A percentile compares a stretch with the other conserved stretches of the same genome.
Evolutionary conservation across 2,797 vertebrate genomes (phyloP).

Genomic region (Staurois parvus): DNA sequence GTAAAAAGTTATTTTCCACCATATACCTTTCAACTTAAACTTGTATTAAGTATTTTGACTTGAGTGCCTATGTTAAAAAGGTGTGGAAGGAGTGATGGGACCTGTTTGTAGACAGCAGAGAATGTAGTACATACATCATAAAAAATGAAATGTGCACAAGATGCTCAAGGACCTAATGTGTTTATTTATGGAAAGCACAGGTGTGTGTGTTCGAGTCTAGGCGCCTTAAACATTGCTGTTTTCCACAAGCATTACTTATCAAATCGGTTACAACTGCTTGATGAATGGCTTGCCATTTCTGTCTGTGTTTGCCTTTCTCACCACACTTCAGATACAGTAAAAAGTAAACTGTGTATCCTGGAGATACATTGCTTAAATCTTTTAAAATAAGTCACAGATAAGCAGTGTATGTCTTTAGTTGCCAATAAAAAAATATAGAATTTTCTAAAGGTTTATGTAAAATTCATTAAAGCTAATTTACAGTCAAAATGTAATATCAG

Average conservation of each 20-base stretch:
- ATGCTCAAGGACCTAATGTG: conserved; percentile 32
- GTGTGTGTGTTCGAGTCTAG: conserved; percentile 24
- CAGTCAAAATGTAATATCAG: too few species aligned
- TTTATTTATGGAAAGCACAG: conserved; percentile 44
- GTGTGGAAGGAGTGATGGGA: background rate
- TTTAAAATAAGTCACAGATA: too few species aligned
- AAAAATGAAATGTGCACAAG: conserved; percentile 31
- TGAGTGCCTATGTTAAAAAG: background rate
- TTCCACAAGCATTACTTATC: conserved; percentile 37
- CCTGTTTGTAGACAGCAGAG: background rate
- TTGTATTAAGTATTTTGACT: background rate
- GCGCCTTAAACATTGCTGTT: conserved; percentile 38
- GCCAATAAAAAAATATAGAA: too few species aligned
- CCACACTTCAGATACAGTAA: conserved; percentile 11
- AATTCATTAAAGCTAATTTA: too few species aligned
- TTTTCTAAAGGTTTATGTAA: too few species aligned
- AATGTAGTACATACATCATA: conserved; percentile 28
- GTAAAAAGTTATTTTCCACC: background rate
- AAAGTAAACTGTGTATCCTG: background rate
- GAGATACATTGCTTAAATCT: too few species aligned
- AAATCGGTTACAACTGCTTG: conserved; percentile 9
- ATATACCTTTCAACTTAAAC: background rate
- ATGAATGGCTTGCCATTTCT: conserved; percentile 30
- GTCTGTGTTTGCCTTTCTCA: background rate
- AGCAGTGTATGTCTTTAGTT: too few species aligned